Evolutionary conservation across 2,888 invertebrate species (phyloP).

Genomic region (Acleris holmiana): DNA sequence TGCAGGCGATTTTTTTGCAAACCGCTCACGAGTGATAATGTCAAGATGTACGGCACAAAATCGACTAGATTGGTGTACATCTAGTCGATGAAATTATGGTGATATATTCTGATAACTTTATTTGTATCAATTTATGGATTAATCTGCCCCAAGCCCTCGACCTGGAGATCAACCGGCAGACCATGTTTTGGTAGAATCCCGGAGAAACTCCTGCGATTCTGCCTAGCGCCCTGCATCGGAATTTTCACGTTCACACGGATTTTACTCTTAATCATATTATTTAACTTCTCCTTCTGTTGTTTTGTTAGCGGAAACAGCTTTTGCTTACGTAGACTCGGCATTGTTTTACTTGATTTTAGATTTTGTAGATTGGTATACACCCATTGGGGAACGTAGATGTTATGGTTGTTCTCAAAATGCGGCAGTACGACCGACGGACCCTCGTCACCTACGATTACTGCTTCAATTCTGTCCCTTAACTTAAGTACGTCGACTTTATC

Average conservation of each 20-base stretch:
- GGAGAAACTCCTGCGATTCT: conserved; percentile 18
- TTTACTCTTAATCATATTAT: conserved; percentile 13
- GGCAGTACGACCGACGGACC: conserved; percentile 42
- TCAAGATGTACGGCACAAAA: too few relatives aligned
- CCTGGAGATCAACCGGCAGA: conserved; percentile 61
- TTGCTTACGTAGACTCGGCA: neutral
- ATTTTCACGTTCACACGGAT: neutral
- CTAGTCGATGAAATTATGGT: too few relatives aligned
- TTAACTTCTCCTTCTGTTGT: conserved; percentile 44
- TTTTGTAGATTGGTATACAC: conserved; percentile 36
- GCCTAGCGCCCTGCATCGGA: neutral
- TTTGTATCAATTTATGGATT: conserved; percentile 39
- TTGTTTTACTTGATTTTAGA: neutral
- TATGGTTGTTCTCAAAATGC: conserved; percentile 45
- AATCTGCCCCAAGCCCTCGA: conserved; percentile 63
- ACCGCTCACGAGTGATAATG: too few relatives aligned
- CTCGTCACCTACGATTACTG: conserved; percentile 37
- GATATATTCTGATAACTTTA: neutral
- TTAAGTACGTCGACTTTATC: conserved; percentile 39
- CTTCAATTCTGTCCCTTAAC: conserved; percentile 37
- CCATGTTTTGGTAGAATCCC: conserved; percentile 45
- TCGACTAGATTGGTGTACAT: too few relatives aligned
- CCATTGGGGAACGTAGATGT: conserved; percentile 51
- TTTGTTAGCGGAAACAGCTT: conserved; percentile 46
- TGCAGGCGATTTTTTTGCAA: too few relatives aligned